Base-by-base conservation (phyloP, 2,797 vertebrate genomes). In the Dicrostonyx torquatus region DNA sequence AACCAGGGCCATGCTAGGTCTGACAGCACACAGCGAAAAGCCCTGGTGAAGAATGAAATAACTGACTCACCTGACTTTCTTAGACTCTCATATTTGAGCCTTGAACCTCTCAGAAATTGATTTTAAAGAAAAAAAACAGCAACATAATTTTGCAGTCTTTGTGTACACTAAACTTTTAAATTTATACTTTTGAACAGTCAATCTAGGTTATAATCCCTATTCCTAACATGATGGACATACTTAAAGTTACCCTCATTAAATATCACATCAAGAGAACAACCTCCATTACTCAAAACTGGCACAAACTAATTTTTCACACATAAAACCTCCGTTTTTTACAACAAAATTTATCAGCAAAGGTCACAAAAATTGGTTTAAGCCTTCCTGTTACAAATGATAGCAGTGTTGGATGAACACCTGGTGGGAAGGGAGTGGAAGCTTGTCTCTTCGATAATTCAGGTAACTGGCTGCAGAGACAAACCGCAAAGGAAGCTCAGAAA, bases 131-230 rank as follows among this genome's bases (percentile, higher is more conserved):
- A 62, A 86, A 55, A 68, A 94, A 85, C 4, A 93, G 15, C 62
- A 90, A 43, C 2, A 17, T 40, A 29, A 85, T 66, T 92, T 58
- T 80, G 0, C 87, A 79, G 22, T 62, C 64, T 84, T 80, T 78
- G 17, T 79, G 15, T 72, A 91, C 14, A 77, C 45, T 84, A 85
- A 94, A 86, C 10, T 77, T 91, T 96, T 89, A 34, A 90, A 96
- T 18, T 14, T 40, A 20, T 0, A 3, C 53, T 66, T 66, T n/a
- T 84, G 70, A 92, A 89, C 77, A 53, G 1, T 45, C 24, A 50
- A 55, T 87, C 31, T 96, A 93, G 93, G 96, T 97, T 96, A 92
- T 95, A 79, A 97, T 97, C 97, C 97, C 95, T 97, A 97, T 94
- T 94, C 96, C 97, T 96, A 97, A 97, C 95, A 96, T 93, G 97